These are phyloP conservation scores for Etheostoma perlongum DNA, from an alignment of 2,797 vertebrate genomes.

Conservation along the genomic window DNA sequence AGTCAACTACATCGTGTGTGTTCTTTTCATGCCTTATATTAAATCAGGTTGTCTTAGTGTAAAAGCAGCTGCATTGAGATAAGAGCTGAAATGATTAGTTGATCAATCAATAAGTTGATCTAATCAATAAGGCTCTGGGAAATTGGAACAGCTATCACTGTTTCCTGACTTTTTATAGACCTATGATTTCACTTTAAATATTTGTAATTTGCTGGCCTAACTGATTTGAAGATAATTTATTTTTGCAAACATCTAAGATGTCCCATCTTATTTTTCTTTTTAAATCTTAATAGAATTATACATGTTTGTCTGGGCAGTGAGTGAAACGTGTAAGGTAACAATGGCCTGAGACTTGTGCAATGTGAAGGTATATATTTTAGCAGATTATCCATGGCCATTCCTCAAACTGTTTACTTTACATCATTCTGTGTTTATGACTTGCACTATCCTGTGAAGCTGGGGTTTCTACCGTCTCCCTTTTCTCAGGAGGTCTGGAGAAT, in stretches of 20 bases:
- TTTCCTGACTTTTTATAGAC: neutral
- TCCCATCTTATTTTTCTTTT: neutral
- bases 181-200: neutral
- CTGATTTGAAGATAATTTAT: neutral
- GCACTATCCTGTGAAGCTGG: slow-evolving; percentile 36
- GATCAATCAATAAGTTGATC: neutral
- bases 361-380: slow-evolving; percentile 22
- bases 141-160: neutral
- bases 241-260: slow-evolving; percentile 4
- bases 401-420: slow-evolving; percentile 66
- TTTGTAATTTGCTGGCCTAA: neutral
- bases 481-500: slow-evolving; percentile 75
- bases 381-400: slow-evolving; percentile 41
- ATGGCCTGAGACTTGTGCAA: slow-evolving; percentile 6
- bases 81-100: neutral
- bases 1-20: neutral
- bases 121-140: neutral
- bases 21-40: slow-evolving; percentile 1
- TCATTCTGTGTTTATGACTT: slow-evolving; percentile 48
- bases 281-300: too few relatives aligned
- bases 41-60: neutral
- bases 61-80: neutral
- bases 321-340: neutral
- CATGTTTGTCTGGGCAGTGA: neutral
- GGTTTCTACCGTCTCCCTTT: slow-evolving; percentile 24